phyloP scores from a whole-genome alignment of 2,797 vertebrate genomes.

The Sebastes miniatus region DNA sequence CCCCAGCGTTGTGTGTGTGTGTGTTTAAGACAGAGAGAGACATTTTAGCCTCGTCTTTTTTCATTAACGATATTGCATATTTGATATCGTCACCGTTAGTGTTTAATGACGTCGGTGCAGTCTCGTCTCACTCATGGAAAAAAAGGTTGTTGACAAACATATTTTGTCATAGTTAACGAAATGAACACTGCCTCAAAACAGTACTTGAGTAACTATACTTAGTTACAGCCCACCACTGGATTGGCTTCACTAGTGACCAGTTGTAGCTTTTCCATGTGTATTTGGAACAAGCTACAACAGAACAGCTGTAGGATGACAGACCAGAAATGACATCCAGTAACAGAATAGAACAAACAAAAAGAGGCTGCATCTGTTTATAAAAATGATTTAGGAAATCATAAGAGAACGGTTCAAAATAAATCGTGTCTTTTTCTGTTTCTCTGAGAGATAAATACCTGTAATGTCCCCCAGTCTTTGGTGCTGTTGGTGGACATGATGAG shows the following conservation, averaged over 20 bases:
- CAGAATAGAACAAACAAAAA: neutral
- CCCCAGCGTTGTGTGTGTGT: too few species aligned
- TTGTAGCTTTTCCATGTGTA: neutral
- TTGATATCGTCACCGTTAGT: too few species aligned
- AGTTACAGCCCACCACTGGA: neutral
- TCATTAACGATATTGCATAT: too few species aligned
- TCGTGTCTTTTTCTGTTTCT: neutral
- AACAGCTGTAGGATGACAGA: neutral
- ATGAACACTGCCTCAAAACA: neutral
- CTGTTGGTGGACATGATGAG: conserved; percentile 82
- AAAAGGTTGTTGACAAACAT: too few species aligned
- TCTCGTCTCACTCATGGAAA: too few species aligned
- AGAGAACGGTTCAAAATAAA: neutral
- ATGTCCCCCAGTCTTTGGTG: conserved; percentile 70
- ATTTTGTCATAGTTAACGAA: too few species aligned
- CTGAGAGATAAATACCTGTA: conserved; percentile 84
- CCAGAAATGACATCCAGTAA: too few species aligned
- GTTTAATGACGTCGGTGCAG: too few species aligned
- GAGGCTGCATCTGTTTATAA: neutral
- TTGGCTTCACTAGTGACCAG: neutral
- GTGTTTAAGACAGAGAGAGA: too few species aligned
- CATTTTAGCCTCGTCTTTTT: too few species aligned
- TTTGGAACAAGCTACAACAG: neutral
- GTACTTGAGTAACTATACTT: neutral
- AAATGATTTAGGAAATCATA: neutral